Base-by-base conservation (phyloP, 2,797 vertebrate genomes). In the Alauda arvensis region DNA sequence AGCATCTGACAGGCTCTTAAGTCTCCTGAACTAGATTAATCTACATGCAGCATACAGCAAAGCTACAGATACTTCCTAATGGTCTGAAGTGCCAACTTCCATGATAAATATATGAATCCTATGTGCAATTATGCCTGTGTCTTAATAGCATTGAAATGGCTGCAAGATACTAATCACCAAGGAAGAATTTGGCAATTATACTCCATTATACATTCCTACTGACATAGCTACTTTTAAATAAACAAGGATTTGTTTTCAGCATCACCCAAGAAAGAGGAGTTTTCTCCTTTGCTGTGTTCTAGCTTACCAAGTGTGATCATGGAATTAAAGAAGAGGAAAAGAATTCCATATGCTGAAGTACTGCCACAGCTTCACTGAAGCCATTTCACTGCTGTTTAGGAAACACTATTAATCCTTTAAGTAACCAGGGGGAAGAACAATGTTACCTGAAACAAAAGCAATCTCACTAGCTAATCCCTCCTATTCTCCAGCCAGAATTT, bases 1-100 rank as follows among this genome's bases (percentile, higher is more conserved):
- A 94, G 62, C 6, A 1, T 49, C 33, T 60, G 72, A 87, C 77
- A 70, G 59, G 68, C 57, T 88, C 65, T 87, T 75, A 82, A 53
- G 48, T 67, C 84, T 85, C 72, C 67, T 87, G 80, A 94, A 93
- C 65, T 34, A 90, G 72, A 94, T 77, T 88, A 87, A 95, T 92
- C 65, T 85, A 52, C 1, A 7, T 37, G 57, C 42, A 88, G 80
- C 33, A 57, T 6, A 37, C 14, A 91, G 70, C 48, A 90, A 89
- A 65, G 55, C 82, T 67, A 63, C 69, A 81, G 56, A 71, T 39
- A 88, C 34, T 68, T 88, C 34, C 25, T 92, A 91, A 85, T 39
- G 51, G 56, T 31, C 65, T 79, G 43, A 85, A 83, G 53, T 65
- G 88, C 46, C 91, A 89, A 68, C 51, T 93, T 87, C 48, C 37